Base-by-base conservation (phyloP, 1,140 invertebrate species). In the Drosophila willistoni region DNA sequence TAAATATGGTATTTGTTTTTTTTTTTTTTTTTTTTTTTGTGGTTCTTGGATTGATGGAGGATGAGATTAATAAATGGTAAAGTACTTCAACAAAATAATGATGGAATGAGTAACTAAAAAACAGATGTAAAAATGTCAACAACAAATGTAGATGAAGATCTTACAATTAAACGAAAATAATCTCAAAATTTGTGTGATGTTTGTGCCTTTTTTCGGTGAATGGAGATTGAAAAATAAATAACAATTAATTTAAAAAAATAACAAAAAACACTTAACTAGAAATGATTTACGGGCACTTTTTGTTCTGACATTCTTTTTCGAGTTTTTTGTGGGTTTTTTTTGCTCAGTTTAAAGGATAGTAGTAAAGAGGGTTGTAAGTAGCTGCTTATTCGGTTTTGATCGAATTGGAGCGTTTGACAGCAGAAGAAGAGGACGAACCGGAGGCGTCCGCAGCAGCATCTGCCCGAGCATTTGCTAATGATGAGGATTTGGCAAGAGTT, bases 351-450 rank as follows among this genome's bases (percentile, higher is more conserved):
- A 39, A 34, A n/a, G 47, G 39, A 59, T 56, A n/a, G n/a, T n/a
- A n/a, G n/a, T n/a, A 41, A 71, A 71, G 67, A 41, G 29, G 57
- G 7, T 22, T 22, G 7, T 22, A 17, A 44, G 17, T 69, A 17
- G 55, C 36, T 41, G 47, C 34, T 85, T 55, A 86, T 78, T 86
- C 87, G 47, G 72, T 89, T 77, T 86, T 86, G 41, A 86, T 86
- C n/a, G 83, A 87, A 54, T 87, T 86, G 12, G 83, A 89, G 9
- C 83, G 83, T 33, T 87, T 55, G 17, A 86, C 82, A 51, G 44
- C 29, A 29, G 29, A 29, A 29, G 29, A 29, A 3, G 29, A 29
- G 29, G 29, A 25, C 3, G 25, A 25, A 4, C 25, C 29, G 29
- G 29, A 71, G 1, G 64, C 1, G 34, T 3, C 75, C 1, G 60